Evolutionary conservation across 2,797 vertebrate species (phyloP).

Genomic region (Nasua narica): DNA sequence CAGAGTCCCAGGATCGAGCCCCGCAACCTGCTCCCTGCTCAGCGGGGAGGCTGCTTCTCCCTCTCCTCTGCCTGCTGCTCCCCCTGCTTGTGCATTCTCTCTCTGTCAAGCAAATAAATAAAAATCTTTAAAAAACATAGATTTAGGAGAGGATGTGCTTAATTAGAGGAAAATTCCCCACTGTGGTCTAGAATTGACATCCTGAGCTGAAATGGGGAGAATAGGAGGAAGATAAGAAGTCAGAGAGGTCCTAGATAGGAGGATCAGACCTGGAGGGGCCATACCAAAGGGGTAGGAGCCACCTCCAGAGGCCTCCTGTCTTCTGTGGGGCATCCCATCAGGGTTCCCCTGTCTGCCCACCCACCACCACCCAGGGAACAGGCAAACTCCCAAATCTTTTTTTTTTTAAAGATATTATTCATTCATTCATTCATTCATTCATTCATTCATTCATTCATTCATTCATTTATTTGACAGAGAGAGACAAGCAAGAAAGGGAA

Average conservation of each 20-base stretch:
- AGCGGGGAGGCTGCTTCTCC: no score
- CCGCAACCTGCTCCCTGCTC: no score
- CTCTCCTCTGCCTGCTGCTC: no score
- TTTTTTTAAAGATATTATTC: no score
- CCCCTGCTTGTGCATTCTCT: no score
- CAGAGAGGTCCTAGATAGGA: not conserved
- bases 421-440: no score
- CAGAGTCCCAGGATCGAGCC: no score
- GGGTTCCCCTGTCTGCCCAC: rapidly evolving
- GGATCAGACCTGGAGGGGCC: not conserved
- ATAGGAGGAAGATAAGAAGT: not conserved
- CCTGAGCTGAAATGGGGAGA: not conserved
- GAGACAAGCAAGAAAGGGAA: no score
- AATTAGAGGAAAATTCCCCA: not conserved
- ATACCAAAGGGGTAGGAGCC: not conserved
- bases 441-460: no score
- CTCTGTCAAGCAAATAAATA: no score
- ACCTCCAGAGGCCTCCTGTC: not conserved
- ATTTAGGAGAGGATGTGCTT: not conserved
- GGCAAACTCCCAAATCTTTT: no score
- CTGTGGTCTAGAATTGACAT: not conserved
- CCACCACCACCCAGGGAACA: not conserved
- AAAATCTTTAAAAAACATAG: not conserved
- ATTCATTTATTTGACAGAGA: no score
- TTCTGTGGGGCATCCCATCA: rapidly evolving